Percentiles rank a stretch among this genome's conserved stretches.
phyloP scores from a whole-genome alignment of 1,140 invertebrate species.

The Heterodera carotae region DNA sequence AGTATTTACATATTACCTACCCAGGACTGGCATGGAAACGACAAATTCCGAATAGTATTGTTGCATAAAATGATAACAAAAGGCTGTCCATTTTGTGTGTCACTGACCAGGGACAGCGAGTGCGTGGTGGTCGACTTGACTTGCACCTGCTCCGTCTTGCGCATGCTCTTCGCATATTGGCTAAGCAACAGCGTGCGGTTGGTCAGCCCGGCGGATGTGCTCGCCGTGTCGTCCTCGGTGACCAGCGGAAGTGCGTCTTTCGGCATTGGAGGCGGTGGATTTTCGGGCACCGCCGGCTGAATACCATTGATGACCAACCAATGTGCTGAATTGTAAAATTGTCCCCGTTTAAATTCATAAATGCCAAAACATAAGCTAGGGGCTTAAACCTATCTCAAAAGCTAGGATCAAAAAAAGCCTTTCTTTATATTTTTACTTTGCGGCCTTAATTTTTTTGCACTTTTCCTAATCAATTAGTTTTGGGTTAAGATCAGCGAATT shows the following conservation, averaged over 20 bases:
- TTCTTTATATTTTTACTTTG: too few species aligned
- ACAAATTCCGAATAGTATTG: too few species aligned
- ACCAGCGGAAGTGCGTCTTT: slow-evolving; percentile 11
- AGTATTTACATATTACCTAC: too few species aligned
- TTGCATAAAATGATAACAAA: too few species aligned
- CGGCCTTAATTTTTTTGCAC: too few species aligned
- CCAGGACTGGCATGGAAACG: too few species aligned
- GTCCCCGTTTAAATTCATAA: slow-evolving; percentile 23
- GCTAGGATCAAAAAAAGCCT: too few species aligned
- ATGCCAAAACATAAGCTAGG: neutral
- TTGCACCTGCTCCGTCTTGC: slow-evolving; percentile 60
- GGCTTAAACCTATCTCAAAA: too few species aligned
- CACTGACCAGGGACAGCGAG: slow-evolving; percentile 38
- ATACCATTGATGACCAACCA: slow-evolving; percentile 59
- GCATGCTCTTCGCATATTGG: slow-evolving; percentile 40
- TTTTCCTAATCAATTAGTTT: too few species aligned
- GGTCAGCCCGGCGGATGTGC: slow-evolving; percentile 14
- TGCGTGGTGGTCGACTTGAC: slow-evolving; percentile 57
- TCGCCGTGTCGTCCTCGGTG: neutral
- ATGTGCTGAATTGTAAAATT: slow-evolving; percentile 53
- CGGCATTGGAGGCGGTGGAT: slow-evolving; percentile 44
- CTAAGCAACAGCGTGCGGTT: slow-evolving; percentile 34
- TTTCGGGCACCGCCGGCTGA: slow-evolving; percentile 58
- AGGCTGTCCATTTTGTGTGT: too few species aligned
- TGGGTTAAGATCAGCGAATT: too few species aligned